These are phyloP conservation scores for Muscicapa striata DNA, from an alignment of 2,797 vertebrate species.

Conservation along the genomic window DNA sequence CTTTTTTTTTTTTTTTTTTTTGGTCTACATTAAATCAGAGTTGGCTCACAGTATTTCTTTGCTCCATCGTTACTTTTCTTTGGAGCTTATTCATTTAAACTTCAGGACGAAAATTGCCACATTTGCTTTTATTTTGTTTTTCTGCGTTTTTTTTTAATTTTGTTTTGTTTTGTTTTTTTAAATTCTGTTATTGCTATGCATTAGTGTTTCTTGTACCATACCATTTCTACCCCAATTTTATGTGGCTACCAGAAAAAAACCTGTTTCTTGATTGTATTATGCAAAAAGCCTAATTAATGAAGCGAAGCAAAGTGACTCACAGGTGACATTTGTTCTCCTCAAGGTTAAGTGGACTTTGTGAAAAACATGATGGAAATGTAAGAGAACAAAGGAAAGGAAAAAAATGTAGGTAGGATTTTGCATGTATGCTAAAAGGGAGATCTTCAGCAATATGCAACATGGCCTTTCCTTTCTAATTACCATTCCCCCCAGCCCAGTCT, in stretches of 20 bases:
- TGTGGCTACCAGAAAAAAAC: not conserved
- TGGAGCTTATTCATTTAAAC: not conserved
- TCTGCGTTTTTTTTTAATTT: not conserved
- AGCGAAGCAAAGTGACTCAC: not conserved
- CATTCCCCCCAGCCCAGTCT: fast-evolving
- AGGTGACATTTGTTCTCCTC: not conserved
- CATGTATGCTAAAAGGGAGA: not conserved
- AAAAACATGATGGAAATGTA: not conserved
- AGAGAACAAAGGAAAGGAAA: not conserved
- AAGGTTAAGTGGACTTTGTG: not conserved
- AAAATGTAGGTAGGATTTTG: not conserved
- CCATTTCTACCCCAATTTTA: not conserved
- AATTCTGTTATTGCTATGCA: not conserved
- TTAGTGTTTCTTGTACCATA: not conserved
- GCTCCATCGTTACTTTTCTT: not conserved
- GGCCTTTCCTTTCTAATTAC: not conserved
- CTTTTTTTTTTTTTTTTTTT: constrained; percentile 16
- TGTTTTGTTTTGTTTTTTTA: not conserved
- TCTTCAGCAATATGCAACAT: not conserved
- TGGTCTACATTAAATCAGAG: not conserved
- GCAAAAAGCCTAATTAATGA: not conserved
- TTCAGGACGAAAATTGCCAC: not conserved
- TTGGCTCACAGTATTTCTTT: constrained; percentile 6
- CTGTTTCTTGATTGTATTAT: not conserved
- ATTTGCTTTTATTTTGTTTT: not conserved